Conservation (phyloP, 2,113 vertebrate genomes). For the Petroica traversi region DNA sequence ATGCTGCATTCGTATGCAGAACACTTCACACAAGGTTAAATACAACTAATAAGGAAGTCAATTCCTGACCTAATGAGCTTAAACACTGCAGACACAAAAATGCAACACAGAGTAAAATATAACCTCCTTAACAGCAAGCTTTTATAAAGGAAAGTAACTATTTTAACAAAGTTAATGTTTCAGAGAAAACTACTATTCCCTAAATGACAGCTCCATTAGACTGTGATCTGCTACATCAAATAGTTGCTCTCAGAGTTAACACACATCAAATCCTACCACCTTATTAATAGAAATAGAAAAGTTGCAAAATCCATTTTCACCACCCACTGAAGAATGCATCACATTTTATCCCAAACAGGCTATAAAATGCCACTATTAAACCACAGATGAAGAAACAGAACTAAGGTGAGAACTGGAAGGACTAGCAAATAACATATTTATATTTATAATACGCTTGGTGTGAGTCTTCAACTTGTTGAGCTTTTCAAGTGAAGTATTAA, state of each 20-base stretch:
- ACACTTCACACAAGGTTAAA: background rate
- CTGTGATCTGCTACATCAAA: background rate
- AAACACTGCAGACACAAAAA: background rate
- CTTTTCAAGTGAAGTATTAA: background rate
- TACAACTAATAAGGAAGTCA: background rate
- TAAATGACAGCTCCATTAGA: background rate
- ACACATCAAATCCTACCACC: background rate
- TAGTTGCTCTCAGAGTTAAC: background rate
- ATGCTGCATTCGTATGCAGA: background rate
- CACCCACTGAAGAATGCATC: background rate
- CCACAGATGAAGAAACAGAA: background rate
- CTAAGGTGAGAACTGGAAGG: background rate
- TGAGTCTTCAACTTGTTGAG: background rate
- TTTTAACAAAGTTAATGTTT: background rate
- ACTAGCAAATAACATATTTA: rapidly evolving
- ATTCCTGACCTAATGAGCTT: background rate
- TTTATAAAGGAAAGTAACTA: background rate
- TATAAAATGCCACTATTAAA: background rate
- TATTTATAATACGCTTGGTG: background rate
- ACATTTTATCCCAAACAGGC: background rate
- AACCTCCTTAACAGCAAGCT: background rate
- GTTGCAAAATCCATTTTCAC: background rate
- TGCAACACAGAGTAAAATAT: background rate
- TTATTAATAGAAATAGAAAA: background rate
- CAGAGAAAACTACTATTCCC: background rate